Evolutionary conservation across 2,888 invertebrate genomes (phyloP), one percentile per base, ranked within the genome.

Genomic region (Nomada goodeniana): DNA sequence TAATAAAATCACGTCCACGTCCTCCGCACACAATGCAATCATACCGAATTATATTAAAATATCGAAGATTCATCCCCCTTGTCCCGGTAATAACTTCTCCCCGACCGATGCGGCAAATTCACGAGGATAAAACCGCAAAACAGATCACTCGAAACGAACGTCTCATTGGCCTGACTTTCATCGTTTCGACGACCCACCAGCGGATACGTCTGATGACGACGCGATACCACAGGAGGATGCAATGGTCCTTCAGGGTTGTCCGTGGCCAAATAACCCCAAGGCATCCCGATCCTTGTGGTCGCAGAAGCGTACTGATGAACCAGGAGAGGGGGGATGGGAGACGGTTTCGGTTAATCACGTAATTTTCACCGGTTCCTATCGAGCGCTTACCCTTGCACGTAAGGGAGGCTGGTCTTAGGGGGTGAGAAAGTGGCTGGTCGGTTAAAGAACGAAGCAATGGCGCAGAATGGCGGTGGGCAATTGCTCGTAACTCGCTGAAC

Each of bases 401-500:
- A 74, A 70, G 74, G 72, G 83, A 77, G 71, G 85, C 76, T 59
- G 74, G 78, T 84, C 82, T 80, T 82, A 76, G 83, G 73, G 74
- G 81, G 76, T 81, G 88, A 87, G 88, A 84, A 82, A 82, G 84
- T 86, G 80, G 79, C 86, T 80, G 79, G 85, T 67, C 87, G 85
- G 86, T 86, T 83, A 88, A 88, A 89, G 87, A 89, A 90, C 87
- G 87, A 83, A 84, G 90, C 90, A 91, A 91, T 91, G 91, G 91
- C 90, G 89, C 90, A 89, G 90, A 92, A 92, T 91, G 90, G 91
- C 87, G 88, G 86, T 89, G 90, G 88, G 90, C 91, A 92, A 92
- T 92, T 92, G 91, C 91, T 90, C 91, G 91, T 90, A 90, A 91
- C 91, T 90, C 89, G 89, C 88, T 90, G 90, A 91, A 90, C 89